phyloP scores from a whole-genome alignment of 2,113 vertebrate species.

The Stigmatopora argus region DNA sequence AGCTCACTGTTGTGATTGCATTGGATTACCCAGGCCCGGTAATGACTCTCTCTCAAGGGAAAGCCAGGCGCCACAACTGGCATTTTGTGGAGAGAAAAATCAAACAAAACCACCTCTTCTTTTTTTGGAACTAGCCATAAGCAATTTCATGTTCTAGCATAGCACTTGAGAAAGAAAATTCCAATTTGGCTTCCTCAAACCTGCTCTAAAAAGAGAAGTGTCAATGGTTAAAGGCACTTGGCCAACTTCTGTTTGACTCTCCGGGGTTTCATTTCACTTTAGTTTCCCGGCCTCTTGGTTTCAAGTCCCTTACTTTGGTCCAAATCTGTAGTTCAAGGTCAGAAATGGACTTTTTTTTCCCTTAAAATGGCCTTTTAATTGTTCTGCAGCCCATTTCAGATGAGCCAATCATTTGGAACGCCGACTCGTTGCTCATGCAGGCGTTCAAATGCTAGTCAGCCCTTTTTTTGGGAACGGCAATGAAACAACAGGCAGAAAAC shows the following conservation, averaged over 20 bases:
- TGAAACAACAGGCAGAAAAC: slow-evolving; percentile 16
- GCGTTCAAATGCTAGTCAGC: slow-evolving; percentile 19
- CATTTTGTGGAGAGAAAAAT: no score
- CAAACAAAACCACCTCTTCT: no score
- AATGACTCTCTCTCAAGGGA: neutral
- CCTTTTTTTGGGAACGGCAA: slow-evolving; percentile 10
- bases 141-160: no score
- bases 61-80: neutral
- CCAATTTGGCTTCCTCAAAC: neutral
- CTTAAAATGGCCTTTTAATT: neutral
- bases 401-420: neutral
- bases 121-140: no score
- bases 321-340: neutral
- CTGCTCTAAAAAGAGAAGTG: slow-evolving; percentile 16
- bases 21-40: neutral
- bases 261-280: slow-evolving; percentile 30
- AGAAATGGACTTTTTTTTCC: neutral
- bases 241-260: slow-evolving; percentile 17
- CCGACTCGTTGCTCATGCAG: neutral
- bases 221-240: neutral
- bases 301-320: neutral
- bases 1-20: slow-evolving; percentile 6
- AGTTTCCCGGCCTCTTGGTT: neutral
- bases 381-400: neutral
- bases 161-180: no score